Evolutionary conservation across 2,113 vertebrate species (phyloP), one percentile per base, ranked within the genome.

Genomic region (Lasiurus cinereus): DNA sequence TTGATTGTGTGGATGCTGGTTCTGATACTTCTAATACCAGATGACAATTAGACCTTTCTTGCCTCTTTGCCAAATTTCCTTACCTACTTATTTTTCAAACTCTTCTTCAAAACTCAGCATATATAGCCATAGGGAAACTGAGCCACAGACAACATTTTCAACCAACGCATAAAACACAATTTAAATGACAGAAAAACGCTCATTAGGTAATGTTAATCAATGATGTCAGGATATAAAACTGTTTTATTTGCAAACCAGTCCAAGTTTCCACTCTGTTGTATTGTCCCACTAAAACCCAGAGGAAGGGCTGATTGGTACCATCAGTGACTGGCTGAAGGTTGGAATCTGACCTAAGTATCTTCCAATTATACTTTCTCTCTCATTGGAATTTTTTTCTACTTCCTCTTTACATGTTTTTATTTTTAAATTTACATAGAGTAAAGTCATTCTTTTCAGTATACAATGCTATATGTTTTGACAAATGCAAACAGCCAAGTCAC

Each of bases 361-460:
- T 12, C 39, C 50, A 21, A 13, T 52, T 52, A 48, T 48, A 48
- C 39, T 54, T 69, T 80, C 64, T 79, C 56, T 87, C 4, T 39
- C 67, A 78, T 27, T 48, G 62, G 50, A 76, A 48, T 21, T 77
- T 86, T 86, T 56, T 86, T 39, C 18, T 31, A 19, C 22, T 54
- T 69, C 1, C 2, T 50, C 73, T 78, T 39, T 12, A 88, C 52
- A 24, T 66, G 13, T 31, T 29, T 31, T 36, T 59, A 31, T 48
- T 77, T 19, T 88, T 74, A 12, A 62, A 56, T 59, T n/a, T 27
- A 33, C 21, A n/a, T 2, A 22, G 12, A 74, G 29, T 59, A 36
- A 89, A 84, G 64, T 59, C 21, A 66, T 91, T 78, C 18, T 93
- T 91, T 93, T 72, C 36, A 39, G 31, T 31, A n/a, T 66, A 27